Percentiles rank a stretch among this genome's conserved stretches.
Conservation (phyloP, 2,888 invertebrate species). For the Trimorus sp. region DNA sequence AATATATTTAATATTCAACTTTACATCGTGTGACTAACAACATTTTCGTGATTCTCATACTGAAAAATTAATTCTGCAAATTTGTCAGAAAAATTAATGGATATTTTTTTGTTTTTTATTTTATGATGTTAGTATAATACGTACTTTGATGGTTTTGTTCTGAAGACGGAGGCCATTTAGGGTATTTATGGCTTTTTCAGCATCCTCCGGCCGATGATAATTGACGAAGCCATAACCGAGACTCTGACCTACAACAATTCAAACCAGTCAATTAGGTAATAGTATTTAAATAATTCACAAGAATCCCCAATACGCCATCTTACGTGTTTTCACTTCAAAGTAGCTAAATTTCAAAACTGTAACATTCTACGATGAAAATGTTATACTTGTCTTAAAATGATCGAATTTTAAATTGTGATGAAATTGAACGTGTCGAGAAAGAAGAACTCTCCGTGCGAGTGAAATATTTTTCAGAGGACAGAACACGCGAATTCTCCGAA, state of each 20-base stretch:
- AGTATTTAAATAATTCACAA: background rate
- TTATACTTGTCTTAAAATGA: too few relatives aligned
- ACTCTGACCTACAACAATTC: conserved; percentile 90
- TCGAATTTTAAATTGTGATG: too few relatives aligned
- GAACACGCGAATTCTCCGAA: too few relatives aligned
- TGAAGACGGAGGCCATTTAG: conserved; percentile 98
- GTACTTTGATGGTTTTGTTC: conserved; percentile 99
- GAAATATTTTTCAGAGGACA: too few relatives aligned
- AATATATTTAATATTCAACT: conserved; percentile 86
- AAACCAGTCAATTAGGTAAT: conserved; percentile 1
- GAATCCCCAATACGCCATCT: background rate
- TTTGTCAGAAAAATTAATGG: too few relatives aligned
- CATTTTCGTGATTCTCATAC: too few relatives aligned
- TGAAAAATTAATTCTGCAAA: too few relatives aligned
- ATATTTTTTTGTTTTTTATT: too few relatives aligned
- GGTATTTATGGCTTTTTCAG: conserved; percentile 98
- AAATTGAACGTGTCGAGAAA: too few relatives aligned
- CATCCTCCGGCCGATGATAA: conserved; percentile 98
- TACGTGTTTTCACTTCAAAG: background rate
- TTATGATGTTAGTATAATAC: background rate
- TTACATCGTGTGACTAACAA: too few relatives aligned
- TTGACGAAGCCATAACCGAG: conserved; percentile 99
- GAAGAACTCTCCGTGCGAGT: too few relatives aligned
- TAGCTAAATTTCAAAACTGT: background rate
- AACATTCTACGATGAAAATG: too few relatives aligned